These are phyloP conservation scores for Cephus runcator DNA, from an alignment of 2,888 invertebrate species.

Conservation along the genomic window DNA sequence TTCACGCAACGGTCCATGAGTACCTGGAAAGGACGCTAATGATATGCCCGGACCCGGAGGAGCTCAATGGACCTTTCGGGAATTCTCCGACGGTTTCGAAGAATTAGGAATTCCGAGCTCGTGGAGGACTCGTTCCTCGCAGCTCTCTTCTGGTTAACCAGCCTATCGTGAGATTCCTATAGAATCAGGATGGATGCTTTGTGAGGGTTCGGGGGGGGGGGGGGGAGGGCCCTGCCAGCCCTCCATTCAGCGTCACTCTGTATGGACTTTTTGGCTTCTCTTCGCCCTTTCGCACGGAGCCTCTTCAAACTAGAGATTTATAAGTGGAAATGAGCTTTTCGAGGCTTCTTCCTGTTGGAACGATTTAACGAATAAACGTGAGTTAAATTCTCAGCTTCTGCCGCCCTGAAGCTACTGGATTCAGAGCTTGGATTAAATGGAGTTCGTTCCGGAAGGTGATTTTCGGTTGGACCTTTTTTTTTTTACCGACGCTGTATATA, in stretches of 20 bases:
- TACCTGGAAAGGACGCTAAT: slow-evolving; percentile 63
- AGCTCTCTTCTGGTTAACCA: slow-evolving; percentile 14
- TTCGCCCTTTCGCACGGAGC: slow-evolving; percentile 18
- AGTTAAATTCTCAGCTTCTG: too few relatives aligned
- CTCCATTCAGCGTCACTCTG: too few relatives aligned
- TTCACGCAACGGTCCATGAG: slow-evolving; percentile 47
- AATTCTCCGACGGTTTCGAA: slow-evolving; percentile 65
- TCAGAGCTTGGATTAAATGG: too few relatives aligned
- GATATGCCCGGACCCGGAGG: slow-evolving; percentile 58
- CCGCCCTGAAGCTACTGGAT: too few relatives aligned
- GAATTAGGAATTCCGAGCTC: slow-evolving; percentile 65
- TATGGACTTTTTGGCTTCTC: background rate
- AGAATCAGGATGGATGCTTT: slow-evolving; percentile 37
- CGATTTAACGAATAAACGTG: slow-evolving; percentile 51
- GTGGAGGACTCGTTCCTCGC: slow-evolving; percentile 33
- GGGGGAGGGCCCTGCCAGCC: too few relatives aligned
- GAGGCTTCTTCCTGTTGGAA: slow-evolving; percentile 56
- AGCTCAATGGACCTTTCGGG: slow-evolving; percentile 63
- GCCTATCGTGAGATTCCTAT: slow-evolving; percentile 12
- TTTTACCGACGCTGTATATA: too few relatives aligned
- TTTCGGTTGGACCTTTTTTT: too few relatives aligned
- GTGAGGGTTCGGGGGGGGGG: slow-evolving; percentile 28
- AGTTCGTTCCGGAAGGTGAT: too few relatives aligned
- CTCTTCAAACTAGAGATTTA: slow-evolving; percentile 49
- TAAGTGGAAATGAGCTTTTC: slow-evolving; percentile 57